phyloP scores from a whole-genome alignment of 2,888 invertebrate species.

The Aspidiotus rigidus region DNA sequence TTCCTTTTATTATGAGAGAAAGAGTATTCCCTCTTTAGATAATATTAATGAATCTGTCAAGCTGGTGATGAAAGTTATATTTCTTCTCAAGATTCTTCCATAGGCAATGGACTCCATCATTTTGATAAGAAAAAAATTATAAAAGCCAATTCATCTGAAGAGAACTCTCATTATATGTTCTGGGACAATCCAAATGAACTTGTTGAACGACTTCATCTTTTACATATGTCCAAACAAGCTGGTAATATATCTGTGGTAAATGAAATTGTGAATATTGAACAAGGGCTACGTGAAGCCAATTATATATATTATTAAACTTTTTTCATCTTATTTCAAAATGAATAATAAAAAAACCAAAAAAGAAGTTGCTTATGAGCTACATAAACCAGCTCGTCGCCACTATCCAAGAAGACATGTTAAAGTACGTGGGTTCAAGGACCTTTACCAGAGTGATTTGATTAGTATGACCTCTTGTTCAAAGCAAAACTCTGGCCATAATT shows the following conservation, averaged over 20 bases:
- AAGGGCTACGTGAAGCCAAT: neutral
- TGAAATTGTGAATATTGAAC: neutral
- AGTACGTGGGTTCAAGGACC: slow-evolving; percentile 36
- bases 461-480: neutral
- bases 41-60: too few species aligned
- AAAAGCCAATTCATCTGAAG: too few species aligned
- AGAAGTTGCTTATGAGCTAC: slow-evolving; percentile 41
- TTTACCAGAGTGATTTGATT: slow-evolving; percentile 11
- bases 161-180: too few species aligned
- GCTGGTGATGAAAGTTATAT: too few species aligned
- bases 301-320: neutral
- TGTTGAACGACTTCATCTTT: neutral
- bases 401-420: slow-evolving; percentile 41
- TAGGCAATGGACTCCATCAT: too few species aligned
- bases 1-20: too few species aligned
- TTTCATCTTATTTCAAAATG: too few species aligned
- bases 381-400: slow-evolving; percentile 42
- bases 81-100: too few species aligned
- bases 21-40: too few species aligned
- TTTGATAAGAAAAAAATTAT: too few species aligned
- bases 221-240: neutral
- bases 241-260: neutral
- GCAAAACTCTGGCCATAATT: neutral
- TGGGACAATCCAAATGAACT: neutral
- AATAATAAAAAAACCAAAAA: neutral